A percentile compares a stretch with the other conserved stretches of the same genome.
Conservation (phyloP, 1,140 invertebrate genomes). For the Drosophila fuyamai region DNA sequence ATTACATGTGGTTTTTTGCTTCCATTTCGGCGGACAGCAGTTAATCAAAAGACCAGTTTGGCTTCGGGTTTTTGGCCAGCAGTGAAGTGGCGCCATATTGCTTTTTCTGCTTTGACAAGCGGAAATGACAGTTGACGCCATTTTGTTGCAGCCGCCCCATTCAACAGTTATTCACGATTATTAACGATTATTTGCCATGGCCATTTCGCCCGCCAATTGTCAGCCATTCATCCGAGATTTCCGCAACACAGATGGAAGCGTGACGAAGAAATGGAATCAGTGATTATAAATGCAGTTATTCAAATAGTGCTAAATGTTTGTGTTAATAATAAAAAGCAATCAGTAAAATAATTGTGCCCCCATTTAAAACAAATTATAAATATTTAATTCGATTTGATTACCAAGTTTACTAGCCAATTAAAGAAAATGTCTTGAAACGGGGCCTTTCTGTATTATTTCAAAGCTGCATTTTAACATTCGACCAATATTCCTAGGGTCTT, state of each 20-base stretch:
- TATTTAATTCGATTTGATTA: too few species aligned
- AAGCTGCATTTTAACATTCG: too few species aligned
- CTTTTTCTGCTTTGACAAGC: constrained; percentile 50
- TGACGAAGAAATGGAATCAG: background rate
- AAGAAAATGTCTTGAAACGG: too few species aligned
- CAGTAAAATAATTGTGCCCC: too few species aligned
- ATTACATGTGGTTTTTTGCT: constrained; percentile 25
- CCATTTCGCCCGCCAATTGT: constrained; percentile 1
- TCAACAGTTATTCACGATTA: constrained; percentile 38
- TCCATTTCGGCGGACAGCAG: constrained; percentile 25
- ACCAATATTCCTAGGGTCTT: too few species aligned
- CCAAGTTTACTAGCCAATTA: too few species aligned
- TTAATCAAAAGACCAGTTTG: constrained; percentile 44
- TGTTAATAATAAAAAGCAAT: too few species aligned
- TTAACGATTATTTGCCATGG: constrained; percentile 28
- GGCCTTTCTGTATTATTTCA: too few species aligned
- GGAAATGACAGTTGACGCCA: constrained; percentile 59
- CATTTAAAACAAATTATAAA: too few species aligned
- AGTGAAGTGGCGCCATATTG: constrained; percentile 31
- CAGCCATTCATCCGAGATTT: constrained; percentile 4
- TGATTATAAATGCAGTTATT: too few species aligned
- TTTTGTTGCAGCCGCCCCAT: constrained; percentile 34
- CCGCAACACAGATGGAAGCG: background rate
- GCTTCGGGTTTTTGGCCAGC: background rate
- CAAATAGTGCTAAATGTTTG: too few species aligned